Conservation (phyloP, 2,888 invertebrate genomes). For the Drosophila yooni region DNA sequence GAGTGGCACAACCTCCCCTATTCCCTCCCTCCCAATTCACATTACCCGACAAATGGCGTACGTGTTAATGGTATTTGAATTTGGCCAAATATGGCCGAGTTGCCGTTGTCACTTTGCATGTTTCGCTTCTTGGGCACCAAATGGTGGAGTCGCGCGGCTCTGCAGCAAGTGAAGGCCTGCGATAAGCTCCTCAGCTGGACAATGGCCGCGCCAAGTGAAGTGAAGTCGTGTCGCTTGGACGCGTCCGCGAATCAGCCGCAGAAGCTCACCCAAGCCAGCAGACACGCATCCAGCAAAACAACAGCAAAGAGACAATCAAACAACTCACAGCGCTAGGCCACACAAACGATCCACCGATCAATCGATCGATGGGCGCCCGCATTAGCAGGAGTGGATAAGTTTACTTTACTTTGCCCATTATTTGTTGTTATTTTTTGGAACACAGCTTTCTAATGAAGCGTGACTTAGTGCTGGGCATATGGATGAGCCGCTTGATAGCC, state of each 20-base stretch:
- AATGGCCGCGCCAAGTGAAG: constrained; percentile 30
- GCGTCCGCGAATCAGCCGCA: constrained; percentile 58
- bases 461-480: constrained; percentile 64
- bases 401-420: constrained; percentile 22
- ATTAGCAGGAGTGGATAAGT: constrained; percentile 30
- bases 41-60: constrained; percentile 74
- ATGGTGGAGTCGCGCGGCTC: constrained; percentile 31
- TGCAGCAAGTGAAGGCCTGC: constrained; percentile 68
- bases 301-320: constrained; percentile 8
- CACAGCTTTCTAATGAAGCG: constrained; percentile 75
- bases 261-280: constrained; percentile 43
- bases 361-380: constrained; percentile 65
- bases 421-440: constrained; percentile 32
- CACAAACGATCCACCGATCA: constrained; percentile 39
- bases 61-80: constrained; percentile 85
- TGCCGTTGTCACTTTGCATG: constrained; percentile 79
- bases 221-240: constrained; percentile 66
- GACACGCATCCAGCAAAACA: constrained; percentile 57
- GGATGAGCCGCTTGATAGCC: constrained; percentile 59
- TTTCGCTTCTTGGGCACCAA: constrained; percentile 52
- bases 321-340: constrained; percentile 38
- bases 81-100: constrained; percentile 83
- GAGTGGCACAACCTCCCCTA: background rate
- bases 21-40: constrained; percentile 5
- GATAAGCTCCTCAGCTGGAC: constrained; percentile 46